A percentile compares a stretch with the other conserved stretches of the same genome.
Conservation (phyloP, 2,113 vertebrate species). For the Ovibos moschatus region DNA sequence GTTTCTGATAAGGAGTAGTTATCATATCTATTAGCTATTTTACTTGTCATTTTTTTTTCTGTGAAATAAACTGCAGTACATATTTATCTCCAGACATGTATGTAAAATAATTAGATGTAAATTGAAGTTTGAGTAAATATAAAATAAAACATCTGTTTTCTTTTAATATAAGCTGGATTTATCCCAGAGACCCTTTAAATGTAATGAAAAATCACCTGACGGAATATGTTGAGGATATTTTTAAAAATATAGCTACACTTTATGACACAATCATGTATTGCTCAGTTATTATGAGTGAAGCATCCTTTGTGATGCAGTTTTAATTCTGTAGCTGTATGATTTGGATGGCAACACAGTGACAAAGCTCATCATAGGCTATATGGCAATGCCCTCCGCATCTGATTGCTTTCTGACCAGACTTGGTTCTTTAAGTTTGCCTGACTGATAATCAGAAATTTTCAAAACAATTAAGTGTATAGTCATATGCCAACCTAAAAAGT, state of each 20-base stretch:
- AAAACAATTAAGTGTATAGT: neutral
- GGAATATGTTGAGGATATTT: neutral
- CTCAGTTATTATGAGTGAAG: neutral
- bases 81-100: neutral
- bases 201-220: neutral
- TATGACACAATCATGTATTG: neutral
- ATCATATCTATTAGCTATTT: neutral
- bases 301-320: neutral
- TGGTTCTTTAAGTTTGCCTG: neutral
- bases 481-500: neutral
- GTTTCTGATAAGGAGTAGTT: neutral
- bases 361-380: neutral
- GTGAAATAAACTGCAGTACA: neutral
- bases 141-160: conserved; percentile 14
- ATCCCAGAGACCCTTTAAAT: neutral
- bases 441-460: neutral
- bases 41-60: neutral
- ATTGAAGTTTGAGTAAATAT: neutral
- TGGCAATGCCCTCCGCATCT: neutral
- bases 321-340: neutral
- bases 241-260: neutral
- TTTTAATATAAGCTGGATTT: neutral
- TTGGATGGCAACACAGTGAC: neutral
- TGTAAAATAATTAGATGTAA: conserved; percentile 15
- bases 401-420: neutral